Percentiles rank a stretch among this genome's conserved stretches.
phyloP scores from a whole-genome alignment of 2,113 vertebrate species.

The Colistium nudipinnis region DNA sequence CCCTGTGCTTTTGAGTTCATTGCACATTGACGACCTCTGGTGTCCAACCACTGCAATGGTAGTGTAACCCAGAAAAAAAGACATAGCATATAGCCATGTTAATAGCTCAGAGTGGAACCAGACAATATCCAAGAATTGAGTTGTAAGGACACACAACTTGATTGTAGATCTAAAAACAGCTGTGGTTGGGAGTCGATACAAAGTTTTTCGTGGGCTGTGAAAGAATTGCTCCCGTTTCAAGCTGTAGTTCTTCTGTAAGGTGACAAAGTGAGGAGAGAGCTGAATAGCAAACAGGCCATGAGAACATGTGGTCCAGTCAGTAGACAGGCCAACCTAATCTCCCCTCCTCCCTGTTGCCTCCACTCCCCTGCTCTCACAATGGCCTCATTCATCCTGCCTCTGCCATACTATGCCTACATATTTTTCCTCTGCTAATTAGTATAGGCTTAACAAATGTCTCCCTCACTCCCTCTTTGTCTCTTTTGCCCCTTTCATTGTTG shows the following conservation, averaged over 20 bases:
- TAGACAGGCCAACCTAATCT: constrained; percentile 75
- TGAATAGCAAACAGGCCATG: constrained; percentile 76
- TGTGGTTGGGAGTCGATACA: background rate
- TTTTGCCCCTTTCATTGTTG: constrained; percentile 45
- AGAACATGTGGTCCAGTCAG: constrained; percentile 80
- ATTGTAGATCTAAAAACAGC: background rate
- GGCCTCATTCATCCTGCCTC: constrained; percentile 81
- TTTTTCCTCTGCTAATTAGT: constrained; percentile 82
- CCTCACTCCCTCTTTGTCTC: constrained; percentile 59
- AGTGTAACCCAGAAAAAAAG: background rate
- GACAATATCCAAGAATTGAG: background rate
- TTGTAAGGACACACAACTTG: background rate
- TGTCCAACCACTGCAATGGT: constrained; percentile 38
- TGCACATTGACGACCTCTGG: constrained; percentile 64
- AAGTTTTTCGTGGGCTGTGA: constrained; percentile 27
- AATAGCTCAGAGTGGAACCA: background rate
- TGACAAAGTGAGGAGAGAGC: constrained; percentile 54
- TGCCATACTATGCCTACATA: constrained; percentile 81
- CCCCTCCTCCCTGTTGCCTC: constrained; percentile 57
- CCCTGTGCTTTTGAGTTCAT: background rate
- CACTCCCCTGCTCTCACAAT: constrained; percentile 75
- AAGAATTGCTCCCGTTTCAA: constrained; percentile 14
- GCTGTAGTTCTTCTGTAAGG: constrained; percentile 41
- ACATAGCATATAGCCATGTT: background rate
- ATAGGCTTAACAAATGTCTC: constrained; percentile 79